Percentiles rank a stretch among this genome's conserved stretches.
Conservation (phyloP, 1,140 invertebrate genomes). For the Gonatopus flavifemur region DNA sequence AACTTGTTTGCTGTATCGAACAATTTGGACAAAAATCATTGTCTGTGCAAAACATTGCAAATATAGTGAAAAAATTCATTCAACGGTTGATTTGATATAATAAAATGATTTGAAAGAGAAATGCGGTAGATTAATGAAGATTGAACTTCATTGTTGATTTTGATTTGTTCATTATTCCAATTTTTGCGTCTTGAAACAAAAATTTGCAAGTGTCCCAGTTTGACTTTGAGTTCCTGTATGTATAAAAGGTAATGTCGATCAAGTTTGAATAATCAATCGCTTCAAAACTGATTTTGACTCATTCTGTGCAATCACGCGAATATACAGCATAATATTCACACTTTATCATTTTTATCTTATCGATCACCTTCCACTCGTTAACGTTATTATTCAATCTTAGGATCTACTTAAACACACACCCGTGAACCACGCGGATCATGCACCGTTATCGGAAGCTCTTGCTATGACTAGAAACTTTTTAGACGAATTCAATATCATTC, state of each 20-base stretch:
- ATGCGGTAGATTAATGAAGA: no score
- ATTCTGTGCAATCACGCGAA: constrained; percentile 2
- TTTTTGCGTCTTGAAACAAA: no score
- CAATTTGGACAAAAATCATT: no score
- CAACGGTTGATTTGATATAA: no score
- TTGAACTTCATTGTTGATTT: no score
- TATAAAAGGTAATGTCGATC: background rate
- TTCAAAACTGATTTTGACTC: background rate
- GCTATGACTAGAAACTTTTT: constrained; percentile 87
- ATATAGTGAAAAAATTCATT: no score
- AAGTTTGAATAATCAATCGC: background rate
- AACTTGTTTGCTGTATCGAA: no score
- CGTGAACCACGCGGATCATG: constrained; percentile 78
- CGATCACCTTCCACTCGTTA: constrained; percentile 11
- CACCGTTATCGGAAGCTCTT: constrained; percentile 78
- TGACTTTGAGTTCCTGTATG: background rate
- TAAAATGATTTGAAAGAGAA: no score
- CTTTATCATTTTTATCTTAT: constrained; percentile 38
- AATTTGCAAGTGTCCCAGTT: no score
- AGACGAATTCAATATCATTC: constrained; percentile 88
- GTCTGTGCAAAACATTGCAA: no score
- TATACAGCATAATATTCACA: no score
- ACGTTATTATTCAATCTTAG: constrained; percentile 50
- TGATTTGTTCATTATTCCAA: no score
- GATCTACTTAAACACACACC: constrained; percentile 90